A percentile compares a stretch with the other conserved stretches of the same genome.
phyloP scores from a whole-genome alignment of 2,888 invertebrate species.

The Habrosyne pyritoides region DNA sequence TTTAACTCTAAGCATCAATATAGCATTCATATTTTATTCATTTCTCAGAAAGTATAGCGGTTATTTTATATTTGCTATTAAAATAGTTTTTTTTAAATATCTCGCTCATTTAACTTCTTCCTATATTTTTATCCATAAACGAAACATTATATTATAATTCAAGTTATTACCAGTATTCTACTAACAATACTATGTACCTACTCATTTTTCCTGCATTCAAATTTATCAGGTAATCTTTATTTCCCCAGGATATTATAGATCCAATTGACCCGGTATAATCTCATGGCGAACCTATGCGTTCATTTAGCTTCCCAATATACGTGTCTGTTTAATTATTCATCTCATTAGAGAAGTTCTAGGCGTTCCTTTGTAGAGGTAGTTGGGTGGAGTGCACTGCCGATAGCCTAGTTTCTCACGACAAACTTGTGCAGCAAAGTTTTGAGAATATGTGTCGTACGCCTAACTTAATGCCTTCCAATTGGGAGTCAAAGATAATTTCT shows the following conservation, averaged over 20 bases:
- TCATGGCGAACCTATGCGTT: slow-evolving; percentile 12
- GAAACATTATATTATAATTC: too few species aligned
- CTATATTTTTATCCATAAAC: too few species aligned
- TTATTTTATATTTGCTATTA: too few species aligned
- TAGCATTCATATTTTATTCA: too few species aligned
- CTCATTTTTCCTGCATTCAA: too few species aligned
- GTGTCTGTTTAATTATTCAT: slow-evolving; percentile 76
- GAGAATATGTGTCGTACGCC: slow-evolving; percentile 61
- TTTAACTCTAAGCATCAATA: too few species aligned
- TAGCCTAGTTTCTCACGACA: slow-evolving; percentile 64
- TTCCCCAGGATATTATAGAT: slow-evolving; percentile 24
- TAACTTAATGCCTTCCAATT: slow-evolving; percentile 55
- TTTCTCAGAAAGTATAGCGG: too few species aligned
- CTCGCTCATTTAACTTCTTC: too few species aligned
- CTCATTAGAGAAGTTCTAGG: slow-evolving; percentile 75
- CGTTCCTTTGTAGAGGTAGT: slow-evolving; percentile 67
- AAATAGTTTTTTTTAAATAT: too few species aligned
- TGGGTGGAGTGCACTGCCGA: slow-evolving; percentile 61
- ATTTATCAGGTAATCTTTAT: too few species aligned
- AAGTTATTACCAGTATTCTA: too few species aligned
- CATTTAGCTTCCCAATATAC: slow-evolving; percentile 40
- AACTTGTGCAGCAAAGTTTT: slow-evolving; percentile 59
- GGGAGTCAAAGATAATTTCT: slow-evolving; percentile 53
- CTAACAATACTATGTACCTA: too few species aligned
- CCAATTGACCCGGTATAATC: not conserved